Evolutionary conservation across 2,113 vertebrate species (phyloP), one percentile per base, ranked within the genome.

Genomic region (Tenrec ecaudatus): DNA sequence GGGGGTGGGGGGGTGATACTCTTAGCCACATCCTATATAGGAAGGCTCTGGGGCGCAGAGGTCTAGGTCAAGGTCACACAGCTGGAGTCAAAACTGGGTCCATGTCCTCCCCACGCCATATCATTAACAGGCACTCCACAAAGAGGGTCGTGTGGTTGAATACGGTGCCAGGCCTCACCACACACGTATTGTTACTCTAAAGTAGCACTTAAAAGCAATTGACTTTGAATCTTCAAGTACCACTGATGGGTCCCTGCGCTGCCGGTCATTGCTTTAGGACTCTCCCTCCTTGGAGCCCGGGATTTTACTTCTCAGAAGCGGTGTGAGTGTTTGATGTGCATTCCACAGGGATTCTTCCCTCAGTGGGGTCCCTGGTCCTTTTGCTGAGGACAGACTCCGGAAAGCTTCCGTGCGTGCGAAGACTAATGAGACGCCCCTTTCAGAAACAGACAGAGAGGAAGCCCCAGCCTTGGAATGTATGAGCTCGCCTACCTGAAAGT

Each of bases 401-500:
- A 95, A 90, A 80, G 60, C 20, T 92, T 6, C 47, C n/a, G 0
- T 80, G n/a, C n/a, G n/a, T n/a, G n/a, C n/a, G 79, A 87, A 58
- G 43, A 88, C 38, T 69, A 68, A 53, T 12, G 38, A 62, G 57
- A 78, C 47, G 64, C 53, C 85, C 58, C 47, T 93, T 86, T 92
- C 88, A 89, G 66, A 89, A 88, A 88, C 78, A 90, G 78, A 76
- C 82, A 78, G 69, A 91, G 83, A 81, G n/a, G 73, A 31, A 47
- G 86, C 73, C 93, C 64, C 73, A 27, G 40, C 53, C 73, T 58
- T 87, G 75, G 66, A 94, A 73, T 95, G 93, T 89, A 89, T 84
- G 84, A 89, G 89, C 82, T 57, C 68, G 53, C 90, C 88, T 88
- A 94, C 89, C 89, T 86, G 25, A 94, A 94, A 83, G 81, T 93